Conservation (phyloP, 2,113 vertebrate species). For the Lophius piscatorius region DNA sequence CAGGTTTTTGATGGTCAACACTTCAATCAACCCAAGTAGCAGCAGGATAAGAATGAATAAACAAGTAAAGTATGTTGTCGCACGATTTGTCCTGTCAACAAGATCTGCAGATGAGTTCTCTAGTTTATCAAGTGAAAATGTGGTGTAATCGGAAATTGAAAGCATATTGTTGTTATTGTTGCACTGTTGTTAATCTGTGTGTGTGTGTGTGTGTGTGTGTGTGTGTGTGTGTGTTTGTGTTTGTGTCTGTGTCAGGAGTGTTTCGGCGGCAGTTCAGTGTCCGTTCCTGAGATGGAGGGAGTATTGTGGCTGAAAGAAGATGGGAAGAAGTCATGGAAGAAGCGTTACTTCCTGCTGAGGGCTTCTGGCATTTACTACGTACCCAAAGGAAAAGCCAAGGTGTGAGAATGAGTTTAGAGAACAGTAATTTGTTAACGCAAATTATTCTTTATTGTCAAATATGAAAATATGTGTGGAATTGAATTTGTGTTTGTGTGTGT, state of each 20-base stretch:
- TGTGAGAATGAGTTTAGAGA: slow-evolving; percentile 45
- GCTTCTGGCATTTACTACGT: slow-evolving; percentile 98
- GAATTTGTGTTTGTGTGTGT: slow-evolving; percentile 8
- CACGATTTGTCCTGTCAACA: no score
- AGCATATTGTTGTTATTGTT: neutral
- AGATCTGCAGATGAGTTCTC: no score
- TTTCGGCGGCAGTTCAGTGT: slow-evolving; percentile 95
- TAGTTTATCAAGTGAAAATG: no score
- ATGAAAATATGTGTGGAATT: neutral
- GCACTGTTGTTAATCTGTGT: neutral
- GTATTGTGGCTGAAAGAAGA: slow-evolving; percentile 97
- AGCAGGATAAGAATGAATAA: no score
- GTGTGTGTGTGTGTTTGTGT: neutral
- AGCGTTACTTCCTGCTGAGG: slow-evolving; percentile 95
- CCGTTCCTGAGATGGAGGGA: slow-evolving; percentile 97
- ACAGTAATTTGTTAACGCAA: no score
- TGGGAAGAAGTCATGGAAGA: slow-evolving; percentile 99
- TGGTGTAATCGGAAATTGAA: neutral
- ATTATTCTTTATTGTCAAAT: neutral
- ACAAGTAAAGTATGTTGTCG: no score
- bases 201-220: no score
- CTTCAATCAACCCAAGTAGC: no score
- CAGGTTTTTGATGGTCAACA: no score
- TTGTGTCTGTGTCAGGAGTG: slow-evolving; percentile 85
- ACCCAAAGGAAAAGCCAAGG: slow-evolving; percentile 98